phyloP scores from a whole-genome alignment of 1,140 invertebrate species.

The Macrobrachium nipponense region DNA sequence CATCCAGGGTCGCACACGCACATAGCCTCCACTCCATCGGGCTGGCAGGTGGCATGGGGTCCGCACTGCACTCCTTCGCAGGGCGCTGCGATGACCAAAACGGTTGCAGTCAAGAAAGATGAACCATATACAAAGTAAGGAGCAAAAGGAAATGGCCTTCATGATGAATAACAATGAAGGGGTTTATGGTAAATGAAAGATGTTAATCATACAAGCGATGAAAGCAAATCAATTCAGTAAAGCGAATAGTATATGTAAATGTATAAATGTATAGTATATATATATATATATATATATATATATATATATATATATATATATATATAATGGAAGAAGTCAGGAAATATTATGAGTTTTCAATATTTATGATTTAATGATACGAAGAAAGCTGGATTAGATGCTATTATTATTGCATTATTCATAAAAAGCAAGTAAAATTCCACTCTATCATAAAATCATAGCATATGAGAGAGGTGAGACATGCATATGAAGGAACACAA shows the following conservation, averaged over 20 bases:
- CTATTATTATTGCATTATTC: no score
- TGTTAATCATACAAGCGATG: neutral
- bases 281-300: slow-evolving; percentile 20
- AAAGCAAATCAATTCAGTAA: neutral
- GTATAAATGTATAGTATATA: neutral
- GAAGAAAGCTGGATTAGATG: no score
- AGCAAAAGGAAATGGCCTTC: neutral
- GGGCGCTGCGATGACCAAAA: slow-evolving; percentile 74
- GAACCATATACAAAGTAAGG: no score
- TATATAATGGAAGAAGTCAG: neutral
- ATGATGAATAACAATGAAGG: neutral
- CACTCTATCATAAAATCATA: no score
- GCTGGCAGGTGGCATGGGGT: slow-evolving; percentile 87
- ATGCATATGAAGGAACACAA: no score
- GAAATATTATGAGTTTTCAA: no score
- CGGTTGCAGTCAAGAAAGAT: neutral
- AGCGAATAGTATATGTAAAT: neutral
- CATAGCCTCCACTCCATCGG: slow-evolving; percentile 88
- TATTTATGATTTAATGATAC: no score
- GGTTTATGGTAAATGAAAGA: neutral
- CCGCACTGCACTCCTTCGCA: slow-evolving; percentile 92
- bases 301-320: slow-evolving; percentile 18
- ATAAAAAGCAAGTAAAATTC: no score
- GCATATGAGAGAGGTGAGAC: no score
- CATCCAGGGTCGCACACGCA: slow-evolving; percentile 94